A percentile compares a stretch with the other conserved stretches of the same genome.
Evolutionary conservation across 1,140 invertebrate genomes (phyloP).

Genomic region (Ostrea denselamellosa): DNA sequence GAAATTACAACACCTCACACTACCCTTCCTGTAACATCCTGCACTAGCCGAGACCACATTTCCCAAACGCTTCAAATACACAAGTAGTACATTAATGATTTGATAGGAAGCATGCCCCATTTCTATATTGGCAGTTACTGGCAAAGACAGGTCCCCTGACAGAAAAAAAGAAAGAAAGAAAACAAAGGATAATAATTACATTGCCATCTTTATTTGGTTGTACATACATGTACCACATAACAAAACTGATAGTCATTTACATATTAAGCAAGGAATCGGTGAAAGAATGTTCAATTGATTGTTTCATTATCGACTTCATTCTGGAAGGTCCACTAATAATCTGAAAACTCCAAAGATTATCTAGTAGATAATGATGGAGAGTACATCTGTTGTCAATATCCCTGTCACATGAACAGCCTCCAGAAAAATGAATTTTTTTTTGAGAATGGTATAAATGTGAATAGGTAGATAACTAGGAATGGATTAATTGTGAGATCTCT

Average conservation of each 20-base stretch:
- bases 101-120: no score
- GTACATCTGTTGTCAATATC: no score
- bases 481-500: neutral
- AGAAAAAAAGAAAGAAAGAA: neutral
- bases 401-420: neutral
- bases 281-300: conserved; percentile 11
- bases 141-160: no score
- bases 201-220: conserved; percentile 52
- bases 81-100: no score
- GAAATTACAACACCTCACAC: no score
- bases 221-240: conserved; percentile 52
- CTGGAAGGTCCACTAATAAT: neutral
- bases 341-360: neutral
- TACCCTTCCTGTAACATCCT: no score
- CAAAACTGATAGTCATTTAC: conserved; percentile 50
- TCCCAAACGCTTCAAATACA: no score
- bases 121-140: no score
- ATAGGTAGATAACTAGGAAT: conserved; percentile 20
- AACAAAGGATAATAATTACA: neutral
- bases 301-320: neutral
- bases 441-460: neutral
- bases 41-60: no score
- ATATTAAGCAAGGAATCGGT: conserved; percentile 1
- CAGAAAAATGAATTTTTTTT: neutral
- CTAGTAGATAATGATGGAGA: no score